A percentile compares a stretch with the other conserved stretches of the same genome.
Conservation (phyloP, 2,888 invertebrate genomes). For the Emmelina monodactyla region DNA sequence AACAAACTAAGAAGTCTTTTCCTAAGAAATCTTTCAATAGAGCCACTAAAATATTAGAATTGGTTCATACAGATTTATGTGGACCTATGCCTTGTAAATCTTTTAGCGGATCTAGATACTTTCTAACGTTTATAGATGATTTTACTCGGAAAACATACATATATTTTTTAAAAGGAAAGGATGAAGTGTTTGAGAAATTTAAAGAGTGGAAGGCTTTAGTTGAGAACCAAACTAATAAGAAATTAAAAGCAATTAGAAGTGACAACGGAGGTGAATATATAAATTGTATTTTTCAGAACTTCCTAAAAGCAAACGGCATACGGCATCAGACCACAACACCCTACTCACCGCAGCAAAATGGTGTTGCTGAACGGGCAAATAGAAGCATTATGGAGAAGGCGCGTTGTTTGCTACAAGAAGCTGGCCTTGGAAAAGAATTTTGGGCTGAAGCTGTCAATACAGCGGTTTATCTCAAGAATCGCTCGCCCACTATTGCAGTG, state of each 20-base stretch:
- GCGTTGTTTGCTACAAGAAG: constrained; percentile 7
- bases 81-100: constrained; percentile 1
- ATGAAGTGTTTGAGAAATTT: constrained; percentile 10
- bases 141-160: constrained; percentile 9
- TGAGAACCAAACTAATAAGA: constrained; percentile 3
- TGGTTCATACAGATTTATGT: constrained; percentile 8
- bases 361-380: constrained; percentile 20
- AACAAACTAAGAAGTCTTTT: constrained; percentile 9
- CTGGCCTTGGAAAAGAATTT: constrained; percentile 2
- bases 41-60: constrained; percentile 7
- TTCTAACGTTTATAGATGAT: constrained; percentile 9
- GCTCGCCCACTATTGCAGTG: constrained; percentile 7
- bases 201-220: constrained; percentile 7
- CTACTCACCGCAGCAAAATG: constrained; percentile 23
- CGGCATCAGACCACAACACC: constrained; percentile 18
- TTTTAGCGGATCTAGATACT: constrained; percentile 3
- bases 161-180: constrained; percentile 10
- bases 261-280: constrained; percentile 10
- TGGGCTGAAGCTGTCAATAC: constrained; percentile 14
- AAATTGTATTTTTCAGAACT: constrained; percentile 11
- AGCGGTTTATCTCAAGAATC: constrained; percentile 14
- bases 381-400: constrained; percentile 14
- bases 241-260: constrained; percentile 4
- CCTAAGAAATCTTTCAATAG: constrained; percentile 9
- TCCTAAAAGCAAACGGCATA: constrained; percentile 15